Base-by-base conservation (phyloP, 2,888 invertebrate genomes). In the Ectropis crepuscularia region DNA sequence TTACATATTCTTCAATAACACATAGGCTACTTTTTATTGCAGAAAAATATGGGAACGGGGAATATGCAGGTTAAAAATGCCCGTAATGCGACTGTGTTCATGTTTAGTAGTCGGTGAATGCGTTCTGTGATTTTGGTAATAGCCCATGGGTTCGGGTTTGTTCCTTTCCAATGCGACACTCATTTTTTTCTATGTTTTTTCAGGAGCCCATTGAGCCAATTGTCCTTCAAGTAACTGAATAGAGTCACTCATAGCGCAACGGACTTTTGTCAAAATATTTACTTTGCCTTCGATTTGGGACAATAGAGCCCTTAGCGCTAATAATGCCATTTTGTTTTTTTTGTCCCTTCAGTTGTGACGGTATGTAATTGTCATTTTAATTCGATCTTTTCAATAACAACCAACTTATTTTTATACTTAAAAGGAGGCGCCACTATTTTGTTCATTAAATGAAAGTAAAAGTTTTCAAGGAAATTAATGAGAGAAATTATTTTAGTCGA, bases 181-280 rank as follows among this genome's bases (percentile, higher is more conserved):
- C 61, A 57, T 65, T 67, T 70, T 66, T 66, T 61, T 42, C 53
- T 48, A 53, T 67, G 57, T 70, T 72, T 70, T 72, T 68, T 69
- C 68, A 69, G 72, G 39, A 54, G 69, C 66, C 64, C 65, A 53
- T 71, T 75, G 71, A 71, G 68, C 71, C 85, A 78, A 86, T 88
- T 88, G 87, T 88, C 82, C 82, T 83, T 78, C 83, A 81, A 85
- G 89, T 87, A 88, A 88, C 87, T 89, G 83, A 88, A 90, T 88
- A 89, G 63, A 58, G 47, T 61, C 53, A 54, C 54, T 54, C 47
- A 7, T 84, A 81, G 82, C 85, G 86, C 87, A 86, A 89, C 82
- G 85, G 82, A 86, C 83, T 87, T 85, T 90, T 90, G 91, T 92
- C 92, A 92, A 80, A 92, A 92, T 91, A 92, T 92, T 92, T 92